Evolutionary conservation across 2,113 vertebrate genomes (phyloP).

Genomic region (Malaclemys terrapin): DNA sequence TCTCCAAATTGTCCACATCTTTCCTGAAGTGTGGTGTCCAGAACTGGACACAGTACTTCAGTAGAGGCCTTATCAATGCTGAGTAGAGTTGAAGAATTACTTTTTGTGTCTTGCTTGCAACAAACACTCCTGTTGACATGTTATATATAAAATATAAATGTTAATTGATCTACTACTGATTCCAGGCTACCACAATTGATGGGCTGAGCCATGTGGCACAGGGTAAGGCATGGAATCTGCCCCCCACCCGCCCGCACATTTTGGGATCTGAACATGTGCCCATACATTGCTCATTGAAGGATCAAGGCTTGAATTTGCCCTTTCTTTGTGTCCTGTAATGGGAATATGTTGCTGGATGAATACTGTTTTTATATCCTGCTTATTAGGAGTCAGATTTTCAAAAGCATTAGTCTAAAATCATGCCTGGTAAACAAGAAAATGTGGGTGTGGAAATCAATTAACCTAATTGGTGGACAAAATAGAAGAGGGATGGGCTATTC

Average conservation of each 20-base stretch:
- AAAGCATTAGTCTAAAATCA: neutral
- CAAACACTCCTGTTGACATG: neutral
- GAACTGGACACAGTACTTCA: neutral
- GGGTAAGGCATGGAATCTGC: neutral
- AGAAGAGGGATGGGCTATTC: neutral
- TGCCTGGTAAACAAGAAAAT: neutral
- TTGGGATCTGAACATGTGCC: neutral
- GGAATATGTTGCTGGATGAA: neutral
- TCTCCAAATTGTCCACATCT: neutral
- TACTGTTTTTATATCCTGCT: neutral
- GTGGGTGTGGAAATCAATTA: neutral
- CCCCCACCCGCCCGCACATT: neutral
- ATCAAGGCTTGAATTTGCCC: neutral
- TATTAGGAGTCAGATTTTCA: neutral
- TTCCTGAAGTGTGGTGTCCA: neutral
- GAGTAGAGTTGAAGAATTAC: too few relatives aligned
- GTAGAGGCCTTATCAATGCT: neutral
- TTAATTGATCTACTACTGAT: neutral
- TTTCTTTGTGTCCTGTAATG: neutral
- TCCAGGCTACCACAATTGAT: neutral
- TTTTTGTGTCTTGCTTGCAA: too few relatives aligned
- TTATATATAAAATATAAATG: neutral
- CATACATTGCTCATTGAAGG: neutral
- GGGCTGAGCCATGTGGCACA: neutral
- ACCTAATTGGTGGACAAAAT: neutral